Evolutionary conservation across 2,888 invertebrate species (phyloP).

Genomic region (Hymenopus coronatus): DNA sequence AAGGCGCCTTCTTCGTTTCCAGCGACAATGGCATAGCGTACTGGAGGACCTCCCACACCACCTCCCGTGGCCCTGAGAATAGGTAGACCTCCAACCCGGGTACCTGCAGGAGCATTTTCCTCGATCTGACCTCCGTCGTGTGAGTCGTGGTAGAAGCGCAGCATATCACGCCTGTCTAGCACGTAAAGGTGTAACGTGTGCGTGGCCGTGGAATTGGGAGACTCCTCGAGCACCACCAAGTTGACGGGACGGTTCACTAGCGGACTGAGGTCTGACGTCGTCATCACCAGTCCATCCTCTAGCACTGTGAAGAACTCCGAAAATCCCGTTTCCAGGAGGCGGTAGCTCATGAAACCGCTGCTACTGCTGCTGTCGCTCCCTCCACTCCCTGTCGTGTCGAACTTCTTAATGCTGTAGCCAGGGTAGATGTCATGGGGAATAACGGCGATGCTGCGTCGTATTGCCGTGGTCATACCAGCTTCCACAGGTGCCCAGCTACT

Average conservation of each 20-base stretch:
- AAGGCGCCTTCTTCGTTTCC: conserved; percentile 74
- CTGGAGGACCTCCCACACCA: conserved; percentile 58
- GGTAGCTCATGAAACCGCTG: conserved; percentile 50
- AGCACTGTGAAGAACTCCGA: conserved; percentile 84
- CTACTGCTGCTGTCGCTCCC: conserved; percentile 37
- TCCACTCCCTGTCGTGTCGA: conserved; percentile 55
- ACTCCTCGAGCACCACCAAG: conserved; percentile 77
- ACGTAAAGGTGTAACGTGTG: conserved; percentile 80
- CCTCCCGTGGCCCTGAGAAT: conserved; percentile 60
- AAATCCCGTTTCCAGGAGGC: conserved; percentile 73
- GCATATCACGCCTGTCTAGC: conserved; percentile 76
- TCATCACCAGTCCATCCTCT: conserved; percentile 86
- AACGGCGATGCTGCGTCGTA: conserved; percentile 50
- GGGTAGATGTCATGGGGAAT: conserved; percentile 88
- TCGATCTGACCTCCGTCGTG: conserved; percentile 64
- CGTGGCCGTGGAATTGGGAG: conserved; percentile 73
- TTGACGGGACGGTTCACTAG: conserved; percentile 78
- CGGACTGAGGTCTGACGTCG: conserved; percentile 79
- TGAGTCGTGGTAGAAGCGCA: conserved; percentile 66
- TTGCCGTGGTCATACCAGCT: not conserved
- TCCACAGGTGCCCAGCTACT: not conserved
- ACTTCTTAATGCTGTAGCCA: conserved; percentile 81
- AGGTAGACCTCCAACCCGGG: conserved; percentile 68
- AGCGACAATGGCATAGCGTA: conserved; percentile 76
- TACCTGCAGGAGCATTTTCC: conserved; percentile 74